Percentiles rank a stretch among this genome's conserved stretches.
These are phyloP conservation scores for Equus quagga DNA, from an alignment of 2,113 vertebrate species.

Conservation along the genomic window DNA sequence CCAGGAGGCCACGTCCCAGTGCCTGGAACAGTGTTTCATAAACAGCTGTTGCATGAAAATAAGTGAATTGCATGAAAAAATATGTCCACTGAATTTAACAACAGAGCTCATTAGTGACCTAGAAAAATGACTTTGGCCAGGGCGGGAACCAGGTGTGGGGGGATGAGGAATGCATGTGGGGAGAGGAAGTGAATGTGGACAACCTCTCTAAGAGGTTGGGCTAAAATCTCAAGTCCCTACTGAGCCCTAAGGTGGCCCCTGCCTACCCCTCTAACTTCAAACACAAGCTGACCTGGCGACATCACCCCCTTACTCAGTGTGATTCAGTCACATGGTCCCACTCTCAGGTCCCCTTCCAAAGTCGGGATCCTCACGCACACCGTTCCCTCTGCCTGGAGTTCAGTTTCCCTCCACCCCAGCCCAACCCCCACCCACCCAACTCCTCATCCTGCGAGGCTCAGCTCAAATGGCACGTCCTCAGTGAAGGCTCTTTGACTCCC, in stretches of 20 bases:
- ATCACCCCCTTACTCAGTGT: background rate
- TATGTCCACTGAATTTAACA: background rate
- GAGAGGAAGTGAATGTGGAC: background rate
- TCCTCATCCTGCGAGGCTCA: background rate
- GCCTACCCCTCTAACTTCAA: background rate
- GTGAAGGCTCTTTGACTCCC: background rate
- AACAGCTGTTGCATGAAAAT: background rate
- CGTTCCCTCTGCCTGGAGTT: background rate
- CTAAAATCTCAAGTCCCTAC: background rate
- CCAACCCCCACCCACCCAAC: background rate
- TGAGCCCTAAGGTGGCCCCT: too few species aligned
- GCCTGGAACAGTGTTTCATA: slow-evolving; percentile 30
- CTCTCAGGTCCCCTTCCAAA: background rate
- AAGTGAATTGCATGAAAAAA: background rate
- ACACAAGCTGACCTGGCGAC: background rate
- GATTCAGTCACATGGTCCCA: background rate
- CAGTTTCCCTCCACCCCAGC: background rate
- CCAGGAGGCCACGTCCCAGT: background rate
- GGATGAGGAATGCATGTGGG: background rate
- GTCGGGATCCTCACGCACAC: background rate
- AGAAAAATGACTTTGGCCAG: background rate
- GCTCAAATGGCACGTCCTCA: background rate
- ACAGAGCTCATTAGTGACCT: background rate
- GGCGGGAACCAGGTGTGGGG: background rate
- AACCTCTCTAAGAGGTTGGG: background rate